Evolutionary conservation across 2,113 vertebrate genomes (phyloP), one percentile per base, ranked within the genome.

Genomic region (Sinosuthora webbiana): DNA sequence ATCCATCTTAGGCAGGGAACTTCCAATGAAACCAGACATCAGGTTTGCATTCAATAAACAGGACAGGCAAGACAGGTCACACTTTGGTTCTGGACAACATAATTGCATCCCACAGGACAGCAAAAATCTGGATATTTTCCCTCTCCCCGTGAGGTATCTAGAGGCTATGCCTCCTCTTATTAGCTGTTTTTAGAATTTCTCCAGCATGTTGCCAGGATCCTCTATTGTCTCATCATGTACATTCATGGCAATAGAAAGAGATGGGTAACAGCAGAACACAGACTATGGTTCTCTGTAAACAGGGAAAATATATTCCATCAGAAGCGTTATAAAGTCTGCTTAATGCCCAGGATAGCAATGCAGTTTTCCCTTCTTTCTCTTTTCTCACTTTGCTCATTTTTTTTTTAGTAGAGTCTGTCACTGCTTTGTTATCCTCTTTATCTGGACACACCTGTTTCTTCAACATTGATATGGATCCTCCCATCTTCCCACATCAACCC

Each of bases 31-130:
- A 97, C 67, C 85, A 97, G 96, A 93, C 94, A 90, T 95, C 89
- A 96, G 67, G 79, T 93, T 96, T 97, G 70, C 52, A 93, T 97
- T 97, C 87, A 93, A 80, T 96, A 97, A 97, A 97, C 92, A 96
- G 37, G 55, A 79, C 41, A 96, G 73, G 60, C 11, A 24, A 97
- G 59, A 78, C 49, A 95, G 93, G 95, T 97, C 95, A 97, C 44
- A 89, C 35, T 92, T 90, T 63, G 68, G 77, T 83, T 92, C 89
- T 82, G 85, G 92, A 86, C 78, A 95, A 45, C 50, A 67, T 98
- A 98, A 98, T 93, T 98, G 83, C 76, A 89, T 98, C 91, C 97
- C 96, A 96, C 47, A 97, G 96, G 96, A 98, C 69, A 87, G 77
- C 59, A 95, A 91, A 88, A 87, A 84, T 86, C 93, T 95, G 90